Percentiles rank a stretch among this genome's conserved stretches.
These are phyloP conservation scores for Vireo altiloquus DNA, from an alignment of 2,113 vertebrate genomes.

Conservation along the genomic window DNA sequence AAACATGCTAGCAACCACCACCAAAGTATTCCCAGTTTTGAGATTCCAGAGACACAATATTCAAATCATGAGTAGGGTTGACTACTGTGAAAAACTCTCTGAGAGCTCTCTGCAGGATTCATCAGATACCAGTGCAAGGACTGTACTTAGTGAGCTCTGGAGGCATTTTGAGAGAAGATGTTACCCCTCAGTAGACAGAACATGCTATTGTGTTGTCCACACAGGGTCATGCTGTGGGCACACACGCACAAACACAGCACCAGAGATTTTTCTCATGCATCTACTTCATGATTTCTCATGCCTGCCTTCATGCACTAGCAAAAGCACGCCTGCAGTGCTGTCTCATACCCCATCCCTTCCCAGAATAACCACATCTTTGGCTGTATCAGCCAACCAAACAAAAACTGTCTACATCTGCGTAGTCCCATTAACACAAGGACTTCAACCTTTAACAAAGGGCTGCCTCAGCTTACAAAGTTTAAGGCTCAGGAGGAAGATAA, in stretches of 20 bases:
- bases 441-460: not conserved
- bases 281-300: no score
- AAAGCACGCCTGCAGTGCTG: not conserved
- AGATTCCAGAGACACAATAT: not conserved
- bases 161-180: accelerated
- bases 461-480: not conserved
- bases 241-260: not conserved
- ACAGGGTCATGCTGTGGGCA: accelerated
- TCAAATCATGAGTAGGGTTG: not conserved
- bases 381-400: not conserved
- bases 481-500: not conserved
- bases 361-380: not conserved
- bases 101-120: not conserved
- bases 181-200: not conserved
- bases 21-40: not conserved
- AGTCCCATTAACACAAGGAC: not conserved
- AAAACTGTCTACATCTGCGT: not conserved
- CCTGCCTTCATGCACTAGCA: not conserved
- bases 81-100: not conserved
- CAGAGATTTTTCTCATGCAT: not conserved
- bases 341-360: not conserved
- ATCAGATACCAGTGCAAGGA: not conserved
- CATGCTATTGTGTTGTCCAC: accelerated
- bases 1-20: not conserved
- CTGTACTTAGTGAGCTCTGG: not conserved